These are phyloP conservation scores for Gonatopus flavifemur DNA, from an alignment of 1,140 invertebrate species.

Conservation along the genomic window DNA sequence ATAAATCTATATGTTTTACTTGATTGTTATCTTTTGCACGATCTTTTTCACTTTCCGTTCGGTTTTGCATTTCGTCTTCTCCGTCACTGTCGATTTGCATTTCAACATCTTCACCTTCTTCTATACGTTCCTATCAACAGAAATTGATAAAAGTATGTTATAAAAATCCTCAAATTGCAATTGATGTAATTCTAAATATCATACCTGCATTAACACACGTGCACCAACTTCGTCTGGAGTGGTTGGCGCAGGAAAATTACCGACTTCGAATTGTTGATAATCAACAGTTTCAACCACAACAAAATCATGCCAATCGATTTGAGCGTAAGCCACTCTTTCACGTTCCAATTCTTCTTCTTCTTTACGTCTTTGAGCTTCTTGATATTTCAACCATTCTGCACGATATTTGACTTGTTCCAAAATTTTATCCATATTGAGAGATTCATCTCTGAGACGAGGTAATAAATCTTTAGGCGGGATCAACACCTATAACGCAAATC, in stretches of 20 bases:
- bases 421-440: slow-evolving; percentile 72
- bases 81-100: slow-evolving; percentile 77
- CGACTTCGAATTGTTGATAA: slow-evolving; percentile 94
- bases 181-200: slow-evolving; percentile 35
- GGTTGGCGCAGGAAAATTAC: slow-evolving; percentile 94
- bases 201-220: slow-evolving; percentile 83
- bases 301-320: slow-evolving; percentile 99
- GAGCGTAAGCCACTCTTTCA: slow-evolving; percentile 94
- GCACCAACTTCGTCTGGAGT: slow-evolving; percentile 96
- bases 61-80: slow-evolving; percentile 71
- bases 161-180: neutral
- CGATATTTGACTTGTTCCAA: slow-evolving; percentile 92
- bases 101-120: slow-evolving; percentile 69
- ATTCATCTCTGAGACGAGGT: slow-evolving; percentile 78
- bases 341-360: slow-evolving; percentile 94
- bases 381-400: slow-evolving; percentile 94
- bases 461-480: slow-evolving; percentile 93
- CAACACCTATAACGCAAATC: slow-evolving; percentile 63
- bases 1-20: slow-evolving; percentile 16
- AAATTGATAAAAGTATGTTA: slow-evolving; percentile 5
- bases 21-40: slow-evolving; percentile 67
- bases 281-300: slow-evolving; percentile 99
- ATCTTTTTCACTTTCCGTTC: slow-evolving; percentile 64
- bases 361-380: slow-evolving; percentile 86
- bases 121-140: slow-evolving; percentile 59